Base-by-base conservation (phyloP, 2,888 invertebrate species). In the Rugalucina vietnamica region DNA sequence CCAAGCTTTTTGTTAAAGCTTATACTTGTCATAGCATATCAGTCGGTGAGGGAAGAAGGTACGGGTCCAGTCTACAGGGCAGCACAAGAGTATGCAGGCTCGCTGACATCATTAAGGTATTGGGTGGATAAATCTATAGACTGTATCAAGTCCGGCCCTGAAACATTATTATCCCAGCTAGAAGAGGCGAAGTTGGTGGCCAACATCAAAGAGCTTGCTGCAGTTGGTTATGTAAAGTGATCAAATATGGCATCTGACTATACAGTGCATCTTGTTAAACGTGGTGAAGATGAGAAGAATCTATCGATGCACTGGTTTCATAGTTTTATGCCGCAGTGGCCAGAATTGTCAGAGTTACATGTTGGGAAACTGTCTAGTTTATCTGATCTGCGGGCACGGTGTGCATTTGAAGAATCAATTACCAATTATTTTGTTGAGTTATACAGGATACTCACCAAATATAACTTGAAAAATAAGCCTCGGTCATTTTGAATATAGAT, bases 101-200 rank as follows among this genome's bases (percentile, higher is more conserved):
- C 81, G 29, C 18, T 39, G 18, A 75, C 75, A n/a, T 54, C 76
- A 36, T 36, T 81, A 2, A 36, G 75, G n/a, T 37, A 70, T n/a
- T 36, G 76, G 24, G 54, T 81, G n/a, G 72, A 70, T 32, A 71
- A 71, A 18, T 27, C 37, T n/a, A 27, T 71, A 29, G 70, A 70
- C n/a, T 36, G 34, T 50, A 60, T 34, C 0, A 60, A 60, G 18
- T 60, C 27, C 29, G 82, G 78, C 18, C 71, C 71, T 29, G 73
- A 60, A 29, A 71, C 79, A 21, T 12, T 76, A n/a, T 27, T 79
- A 24, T 43, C 69, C 32, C 54, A 50, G 29, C 36, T 69, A n/a
- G 83, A 84, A 54, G 82, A 82, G 27, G 77, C 74, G 21, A 50
- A 50, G n/a, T 34, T 84, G 18, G 77, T 80, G 4, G 54, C 21